Conservation (phyloP, 1,140 invertebrate species). For the Zaprionus africanus region DNA sequence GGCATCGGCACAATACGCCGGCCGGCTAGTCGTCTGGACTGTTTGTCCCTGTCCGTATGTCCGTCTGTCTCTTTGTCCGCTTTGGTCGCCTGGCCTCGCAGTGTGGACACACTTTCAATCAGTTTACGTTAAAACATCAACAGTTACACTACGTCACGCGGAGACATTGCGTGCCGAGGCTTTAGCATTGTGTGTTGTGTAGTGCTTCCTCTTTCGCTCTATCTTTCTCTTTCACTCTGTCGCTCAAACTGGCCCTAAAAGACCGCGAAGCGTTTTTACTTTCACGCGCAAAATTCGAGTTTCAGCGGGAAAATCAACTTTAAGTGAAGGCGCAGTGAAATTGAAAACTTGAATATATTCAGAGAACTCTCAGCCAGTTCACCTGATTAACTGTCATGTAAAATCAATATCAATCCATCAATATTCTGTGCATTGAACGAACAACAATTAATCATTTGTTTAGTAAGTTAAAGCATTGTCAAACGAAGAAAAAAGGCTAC, state of each 20-base stretch:
- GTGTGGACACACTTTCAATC: conserved; percentile 77
- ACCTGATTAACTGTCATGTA: neutral
- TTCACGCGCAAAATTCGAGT: conserved; percentile 53
- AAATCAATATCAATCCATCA: neutral
- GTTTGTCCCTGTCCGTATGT: neutral
- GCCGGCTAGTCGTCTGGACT: conserved; percentile 18
- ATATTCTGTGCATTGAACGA: neutral
- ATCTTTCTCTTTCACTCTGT: neutral
- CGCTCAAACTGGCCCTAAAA: neutral
- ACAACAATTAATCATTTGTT: neutral
- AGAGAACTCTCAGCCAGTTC: neutral
- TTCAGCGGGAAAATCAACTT: conserved; percentile 16
- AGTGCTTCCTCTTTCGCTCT: conserved; percentile 7
- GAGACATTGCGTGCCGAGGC: conserved; percentile 16
- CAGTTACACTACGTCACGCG: conserved; percentile 72
- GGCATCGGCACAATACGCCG: conserved; percentile 50
- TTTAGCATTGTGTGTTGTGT: conserved; percentile 18
- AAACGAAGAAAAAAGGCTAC: no score
- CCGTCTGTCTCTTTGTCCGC: neutral
- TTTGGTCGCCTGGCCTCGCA: conserved; percentile 14
- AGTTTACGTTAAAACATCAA: conserved; percentile 77
- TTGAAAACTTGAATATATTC: neutral
- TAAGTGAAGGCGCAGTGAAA: neutral
- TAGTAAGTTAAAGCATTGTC: neutral
- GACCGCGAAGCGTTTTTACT: conserved; percentile 60